A percentile compares a stretch with the other conserved stretches of the same genome.
phyloP scores from a whole-genome alignment of 1,140 invertebrate species.

The Solenopsis fugax region DNA sequence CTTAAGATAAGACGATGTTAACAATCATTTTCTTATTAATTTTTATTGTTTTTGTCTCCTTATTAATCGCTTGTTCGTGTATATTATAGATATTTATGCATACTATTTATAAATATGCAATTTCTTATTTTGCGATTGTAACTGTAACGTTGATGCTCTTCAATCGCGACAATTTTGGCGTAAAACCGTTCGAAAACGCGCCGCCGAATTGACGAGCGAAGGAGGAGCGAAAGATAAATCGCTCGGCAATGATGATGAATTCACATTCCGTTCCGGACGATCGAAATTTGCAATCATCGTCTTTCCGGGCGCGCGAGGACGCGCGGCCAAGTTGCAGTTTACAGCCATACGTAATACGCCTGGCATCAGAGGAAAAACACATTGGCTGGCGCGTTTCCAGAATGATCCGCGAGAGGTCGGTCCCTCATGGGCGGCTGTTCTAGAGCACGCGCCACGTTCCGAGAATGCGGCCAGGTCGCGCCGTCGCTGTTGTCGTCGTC shows the following conservation, averaged over 20 bases:
- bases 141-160: too few species aligned
- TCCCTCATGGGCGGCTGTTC: not conserved
- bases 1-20: not conserved
- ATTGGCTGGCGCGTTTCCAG: conserved; percentile 68
- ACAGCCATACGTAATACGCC: conserved; percentile 55
- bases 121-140: not conserved
- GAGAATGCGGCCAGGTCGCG: conserved; percentile 60
- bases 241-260: not conserved
- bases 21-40: not conserved
- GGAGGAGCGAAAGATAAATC: not conserved
- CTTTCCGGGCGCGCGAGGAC: not conserved
- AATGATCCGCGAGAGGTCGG: conserved; percentile 74
- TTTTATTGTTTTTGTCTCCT: not conserved
- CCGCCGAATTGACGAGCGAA: not conserved
- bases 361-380: conserved; percentile 65
- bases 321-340: conserved; percentile 53
- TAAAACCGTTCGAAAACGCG: not conserved
- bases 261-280: not conserved
- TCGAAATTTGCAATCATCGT: not conserved
- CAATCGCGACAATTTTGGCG: not conserved
- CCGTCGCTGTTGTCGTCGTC: conserved; percentile 53
- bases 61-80: not conserved
- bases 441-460: conserved; percentile 2
- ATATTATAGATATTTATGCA: too few species aligned
- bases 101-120: not conserved